Evolutionary conservation across 2,113 vertebrate species (phyloP).

Genomic region (Lophochroa leadbeateri): DNA sequence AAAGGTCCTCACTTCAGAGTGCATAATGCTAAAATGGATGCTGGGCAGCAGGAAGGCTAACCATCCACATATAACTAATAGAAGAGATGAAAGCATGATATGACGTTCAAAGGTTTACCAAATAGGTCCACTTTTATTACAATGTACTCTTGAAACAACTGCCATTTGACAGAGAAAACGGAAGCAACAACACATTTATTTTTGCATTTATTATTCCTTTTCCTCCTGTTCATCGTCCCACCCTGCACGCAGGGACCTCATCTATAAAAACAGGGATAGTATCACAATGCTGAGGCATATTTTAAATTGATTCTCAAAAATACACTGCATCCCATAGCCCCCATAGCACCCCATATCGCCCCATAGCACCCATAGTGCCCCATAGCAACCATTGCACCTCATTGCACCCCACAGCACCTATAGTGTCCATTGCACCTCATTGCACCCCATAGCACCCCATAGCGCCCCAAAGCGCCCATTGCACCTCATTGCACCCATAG

Average conservation of each 20-base stretch:
- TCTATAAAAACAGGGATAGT: not conserved
- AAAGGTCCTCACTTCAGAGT: not conserved
- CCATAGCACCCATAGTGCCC: no score
- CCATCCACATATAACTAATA: fast-evolving
- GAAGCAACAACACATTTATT: not conserved
- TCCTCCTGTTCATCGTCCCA: not conserved
- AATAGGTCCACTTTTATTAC: not conserved
- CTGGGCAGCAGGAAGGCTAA: not conserved
- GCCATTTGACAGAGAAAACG: not conserved
- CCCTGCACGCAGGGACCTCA: not conserved
- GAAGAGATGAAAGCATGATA: not conserved
- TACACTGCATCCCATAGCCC: no score
- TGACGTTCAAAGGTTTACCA: not conserved
- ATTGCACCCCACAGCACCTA: no score
- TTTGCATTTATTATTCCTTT: not conserved
- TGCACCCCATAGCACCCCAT: no score
- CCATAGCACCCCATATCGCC: no score
- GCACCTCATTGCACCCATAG: no score
- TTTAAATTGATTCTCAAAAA: not conserved
- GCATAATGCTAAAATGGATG: not conserved
- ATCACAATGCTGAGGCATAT: not conserved
- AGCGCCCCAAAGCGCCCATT: no score
- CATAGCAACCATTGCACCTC: no score
- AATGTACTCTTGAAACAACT: not conserved
- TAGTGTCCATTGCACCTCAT: no score